phyloP scores from a whole-genome alignment of 37 sponge, comb jelly and placozoan genomes.

The Eunapius fragilis region DNA sequence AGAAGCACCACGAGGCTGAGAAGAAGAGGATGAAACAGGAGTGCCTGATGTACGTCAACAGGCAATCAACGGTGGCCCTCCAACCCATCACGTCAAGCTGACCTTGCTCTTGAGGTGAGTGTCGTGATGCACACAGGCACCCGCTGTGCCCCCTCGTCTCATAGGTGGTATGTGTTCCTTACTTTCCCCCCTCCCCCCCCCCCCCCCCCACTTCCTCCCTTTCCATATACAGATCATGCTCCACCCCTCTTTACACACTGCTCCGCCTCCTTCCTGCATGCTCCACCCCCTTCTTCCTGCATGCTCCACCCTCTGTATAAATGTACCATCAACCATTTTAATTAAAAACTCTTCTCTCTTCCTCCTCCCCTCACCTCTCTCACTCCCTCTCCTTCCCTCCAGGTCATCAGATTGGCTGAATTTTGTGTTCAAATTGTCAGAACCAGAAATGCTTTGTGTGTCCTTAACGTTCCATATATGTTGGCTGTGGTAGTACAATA shows the following conservation, averaged over 20 bases:
- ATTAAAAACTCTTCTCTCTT: neutral
- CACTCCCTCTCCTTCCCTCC: neutral
- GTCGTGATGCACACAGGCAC: neutral
- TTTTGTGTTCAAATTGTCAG: neutral
- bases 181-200: constrained; percentile 3
- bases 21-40: constrained; percentile 81
- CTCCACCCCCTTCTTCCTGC: neutral
- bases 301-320: neutral
- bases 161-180: neutral
- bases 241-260: too few relatives aligned
- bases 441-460: neutral
- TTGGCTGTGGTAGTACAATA: neutral
- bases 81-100: neutral
- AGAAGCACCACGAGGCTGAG: constrained; percentile 78
- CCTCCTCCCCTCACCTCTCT: neutral
- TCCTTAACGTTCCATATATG: neutral
- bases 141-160: neutral
- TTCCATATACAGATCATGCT: neutral
- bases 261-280: neutral
- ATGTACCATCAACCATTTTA: neutral
- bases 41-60: constrained; percentile 47
- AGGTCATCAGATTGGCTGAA: neutral
- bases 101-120: neutral
- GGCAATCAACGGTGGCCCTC: neutral
- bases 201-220: neutral